Percentiles rank a stretch among this genome's conserved stretches.
phyloP scores from a whole-genome alignment of 2,888 invertebrate species.

The Hypena proboscidalis region DNA sequence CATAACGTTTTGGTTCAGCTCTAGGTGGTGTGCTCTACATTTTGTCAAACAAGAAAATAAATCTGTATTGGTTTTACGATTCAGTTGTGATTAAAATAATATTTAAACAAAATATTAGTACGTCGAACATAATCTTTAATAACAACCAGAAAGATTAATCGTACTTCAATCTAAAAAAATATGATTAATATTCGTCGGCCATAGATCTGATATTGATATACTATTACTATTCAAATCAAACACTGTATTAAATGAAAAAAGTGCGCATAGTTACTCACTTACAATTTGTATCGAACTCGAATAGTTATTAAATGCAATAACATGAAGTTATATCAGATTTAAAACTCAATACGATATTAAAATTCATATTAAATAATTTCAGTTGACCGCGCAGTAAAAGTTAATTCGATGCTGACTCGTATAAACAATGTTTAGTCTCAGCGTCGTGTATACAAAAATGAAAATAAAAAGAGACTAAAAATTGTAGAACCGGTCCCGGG shows the following conservation, averaged over 20 bases:
- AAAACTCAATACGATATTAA: constrained; percentile 41
- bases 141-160: constrained; percentile 1
- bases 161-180: background rate
- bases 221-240: too few relatives aligned
- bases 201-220: constrained; percentile 2
- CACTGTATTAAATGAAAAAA: too few relatives aligned
- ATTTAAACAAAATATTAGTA: background rate
- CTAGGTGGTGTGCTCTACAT: constrained; percentile 1
- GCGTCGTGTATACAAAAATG: constrained; percentile 84
- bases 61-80: background rate
- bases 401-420: constrained; percentile 79
- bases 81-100: too few relatives aligned
- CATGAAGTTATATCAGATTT: constrained; percentile 31
- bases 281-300: constrained; percentile 5
- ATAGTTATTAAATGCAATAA: constrained; percentile 11
- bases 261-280: constrained; percentile 4
- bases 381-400: constrained; percentile 74
- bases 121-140: background rate
- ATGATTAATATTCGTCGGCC: constrained; percentile 3
- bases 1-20: background rate
- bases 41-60: constrained; percentile 1
- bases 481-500: constrained; percentile 83
- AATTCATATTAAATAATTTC: constrained; percentile 56
- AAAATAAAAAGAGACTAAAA: constrained; percentile 84
- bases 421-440: constrained; percentile 84